phyloP scores from a whole-genome alignment of 2,113 vertebrate genomes.

The Ptilonorhynchus violaceus region DNA sequence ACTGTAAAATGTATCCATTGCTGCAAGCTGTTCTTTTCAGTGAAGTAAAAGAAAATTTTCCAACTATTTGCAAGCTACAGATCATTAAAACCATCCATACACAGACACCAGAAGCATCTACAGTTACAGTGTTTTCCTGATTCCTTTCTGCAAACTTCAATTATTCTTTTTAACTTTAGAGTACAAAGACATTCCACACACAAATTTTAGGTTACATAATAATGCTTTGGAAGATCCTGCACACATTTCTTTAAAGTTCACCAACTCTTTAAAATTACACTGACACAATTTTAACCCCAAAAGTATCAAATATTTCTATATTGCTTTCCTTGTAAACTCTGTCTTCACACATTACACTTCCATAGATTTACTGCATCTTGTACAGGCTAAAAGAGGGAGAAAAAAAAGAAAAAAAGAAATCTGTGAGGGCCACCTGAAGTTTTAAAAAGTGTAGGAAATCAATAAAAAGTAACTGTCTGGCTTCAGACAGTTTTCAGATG shows the following conservation, averaged over 20 bases:
- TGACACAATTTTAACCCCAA: background rate
- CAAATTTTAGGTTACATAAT: background rate
- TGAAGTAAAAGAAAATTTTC: background rate
- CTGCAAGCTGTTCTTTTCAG: slow-evolving; percentile 15
- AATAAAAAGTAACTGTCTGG: background rate
- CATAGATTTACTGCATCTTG: background rate
- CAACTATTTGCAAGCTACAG: background rate
- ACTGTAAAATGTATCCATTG: background rate
- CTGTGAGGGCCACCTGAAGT: background rate
- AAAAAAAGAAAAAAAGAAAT: background rate
- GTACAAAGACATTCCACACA: background rate
- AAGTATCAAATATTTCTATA: background rate
- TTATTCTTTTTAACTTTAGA: background rate
- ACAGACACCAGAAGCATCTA: background rate
- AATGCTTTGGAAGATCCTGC: background rate
- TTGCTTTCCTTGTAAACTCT: background rate
- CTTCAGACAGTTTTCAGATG: background rate
- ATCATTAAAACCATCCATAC: slow-evolving; percentile 2
- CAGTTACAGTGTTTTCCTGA: background rate
- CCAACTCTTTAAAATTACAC: background rate
- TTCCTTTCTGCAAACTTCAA: background rate
- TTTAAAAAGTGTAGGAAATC: background rate
- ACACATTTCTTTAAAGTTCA: background rate
- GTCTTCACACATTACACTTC: background rate
- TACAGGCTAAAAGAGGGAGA: background rate